Evolutionary conservation across 1,140 invertebrate species (phyloP).

Genomic region (Doryteuthis pealeii): DNA sequence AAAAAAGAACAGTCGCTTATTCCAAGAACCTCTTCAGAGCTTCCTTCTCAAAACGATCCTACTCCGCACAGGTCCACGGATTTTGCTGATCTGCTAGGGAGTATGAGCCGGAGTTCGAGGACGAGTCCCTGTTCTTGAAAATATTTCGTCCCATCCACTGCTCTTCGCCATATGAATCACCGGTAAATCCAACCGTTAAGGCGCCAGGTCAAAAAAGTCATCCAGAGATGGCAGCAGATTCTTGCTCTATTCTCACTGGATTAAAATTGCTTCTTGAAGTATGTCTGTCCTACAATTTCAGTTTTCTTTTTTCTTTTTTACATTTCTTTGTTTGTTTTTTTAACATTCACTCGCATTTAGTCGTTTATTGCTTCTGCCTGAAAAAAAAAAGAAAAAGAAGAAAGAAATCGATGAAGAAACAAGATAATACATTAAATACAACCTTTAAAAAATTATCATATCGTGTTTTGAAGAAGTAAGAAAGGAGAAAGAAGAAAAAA

Average conservation of each 20-base stretch:
- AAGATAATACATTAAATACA: too few relatives aligned
- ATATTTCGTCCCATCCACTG: slow-evolving; percentile 47
- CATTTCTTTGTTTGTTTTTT: too few relatives aligned
- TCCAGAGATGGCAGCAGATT: slow-evolving; percentile 47
- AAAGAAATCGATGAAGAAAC: too few relatives aligned
- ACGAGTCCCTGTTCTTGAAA: slow-evolving; percentile 50
- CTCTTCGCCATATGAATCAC: slow-evolving; percentile 40
- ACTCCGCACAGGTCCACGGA: slow-evolving; percentile 17
- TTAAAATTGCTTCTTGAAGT: slow-evolving; percentile 53
- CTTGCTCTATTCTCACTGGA: slow-evolving; percentile 41
- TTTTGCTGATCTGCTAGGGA: slow-evolving; percentile 22
- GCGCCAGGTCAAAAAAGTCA: slow-evolving; percentile 49
- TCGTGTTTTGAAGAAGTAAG: too few relatives aligned
- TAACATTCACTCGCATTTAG: too few relatives aligned
- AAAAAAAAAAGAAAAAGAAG: too few relatives aligned
- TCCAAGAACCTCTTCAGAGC: background rate
- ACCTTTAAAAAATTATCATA: too few relatives aligned
- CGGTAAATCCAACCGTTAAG: slow-evolving; percentile 37
- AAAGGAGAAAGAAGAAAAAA: too few relatives aligned
- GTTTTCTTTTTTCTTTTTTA: background rate
- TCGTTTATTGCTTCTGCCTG: too few relatives aligned
- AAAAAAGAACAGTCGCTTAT: background rate
- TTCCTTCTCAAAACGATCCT: slow-evolving; percentile 18
- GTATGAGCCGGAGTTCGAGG: slow-evolving; percentile 38
- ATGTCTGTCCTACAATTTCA: slow-evolving; percentile 19